These are phyloP conservation scores for Hapalemur alaotrensis DNA, from an alignment of 2,797 vertebrate species.

Conservation along the genomic window DNA sequence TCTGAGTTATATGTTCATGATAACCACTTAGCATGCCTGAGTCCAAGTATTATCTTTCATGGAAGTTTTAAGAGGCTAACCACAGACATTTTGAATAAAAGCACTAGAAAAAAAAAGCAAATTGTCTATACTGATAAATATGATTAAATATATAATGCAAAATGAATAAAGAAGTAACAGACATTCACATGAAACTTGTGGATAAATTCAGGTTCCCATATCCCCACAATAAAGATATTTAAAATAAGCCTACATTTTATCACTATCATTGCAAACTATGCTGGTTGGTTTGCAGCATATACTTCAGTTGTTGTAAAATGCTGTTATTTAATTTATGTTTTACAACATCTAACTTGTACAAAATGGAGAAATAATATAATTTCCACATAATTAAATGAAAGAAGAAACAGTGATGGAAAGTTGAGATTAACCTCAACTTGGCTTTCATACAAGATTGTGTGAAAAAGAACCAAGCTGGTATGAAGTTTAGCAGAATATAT, in stretches of 20 bases:
- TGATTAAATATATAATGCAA: background rate
- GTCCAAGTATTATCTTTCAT: constrained; percentile 1
- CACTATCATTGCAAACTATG: constrained; percentile 15
- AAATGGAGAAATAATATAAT: constrained; percentile 55
- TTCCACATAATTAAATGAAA: constrained; percentile 31
- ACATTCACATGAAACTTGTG: background rate
- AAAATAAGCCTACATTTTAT: constrained; percentile 3
- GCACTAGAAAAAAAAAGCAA: background rate
- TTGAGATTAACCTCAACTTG: constrained; percentile 24
- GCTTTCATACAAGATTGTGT: background rate
- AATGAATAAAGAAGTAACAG: background rate
- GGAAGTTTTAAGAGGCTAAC: background rate
- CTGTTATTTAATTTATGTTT: constrained; percentile 61
- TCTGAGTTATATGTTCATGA: background rate
- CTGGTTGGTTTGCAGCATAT: background rate
- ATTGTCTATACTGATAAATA: background rate
- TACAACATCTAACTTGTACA: background rate
- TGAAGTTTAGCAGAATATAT: background rate
- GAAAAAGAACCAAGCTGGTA: accelerated
- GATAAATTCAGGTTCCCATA: background rate
- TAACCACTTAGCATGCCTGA: background rate
- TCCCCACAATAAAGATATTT: background rate
- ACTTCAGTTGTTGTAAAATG: constrained; percentile 33
- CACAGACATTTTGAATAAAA: background rate
- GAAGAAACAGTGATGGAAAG: constrained; percentile 15